phyloP scores from a whole-genome alignment of 2,797 vertebrate genomes.

The Odontamblyopus rebecca region DNA sequence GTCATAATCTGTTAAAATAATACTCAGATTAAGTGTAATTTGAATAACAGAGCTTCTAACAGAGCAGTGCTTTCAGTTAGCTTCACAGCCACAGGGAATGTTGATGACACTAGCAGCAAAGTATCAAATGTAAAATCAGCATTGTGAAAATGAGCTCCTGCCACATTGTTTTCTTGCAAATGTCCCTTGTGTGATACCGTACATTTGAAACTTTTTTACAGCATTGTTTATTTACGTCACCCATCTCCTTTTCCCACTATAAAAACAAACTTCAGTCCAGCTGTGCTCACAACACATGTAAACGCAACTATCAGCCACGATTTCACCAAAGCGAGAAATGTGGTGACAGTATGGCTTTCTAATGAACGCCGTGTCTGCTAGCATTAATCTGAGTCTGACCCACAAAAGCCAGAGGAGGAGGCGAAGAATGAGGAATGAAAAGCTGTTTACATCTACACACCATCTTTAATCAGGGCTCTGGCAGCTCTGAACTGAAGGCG shows the following conservation, averaged over 20 bases:
- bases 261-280: neutral
- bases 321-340: constrained; percentile 14
- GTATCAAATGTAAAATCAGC: neutral
- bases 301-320: constrained; percentile 4
- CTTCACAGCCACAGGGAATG: too few species aligned
- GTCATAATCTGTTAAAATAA: too few species aligned
- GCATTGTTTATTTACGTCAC: neutral
- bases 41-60: too few species aligned
- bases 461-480: constrained; percentile 45
- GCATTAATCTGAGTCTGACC: constrained; percentile 41
- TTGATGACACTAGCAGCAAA: too few species aligned
- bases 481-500: constrained; percentile 22
- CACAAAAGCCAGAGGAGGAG: constrained; percentile 1
- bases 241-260: neutral
- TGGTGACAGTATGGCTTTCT: constrained; percentile 28
- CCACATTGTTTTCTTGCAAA: neutral
- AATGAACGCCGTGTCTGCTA: constrained; percentile 36
- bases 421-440: constrained; percentile 37
- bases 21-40: too few species aligned
- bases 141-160: neutral
- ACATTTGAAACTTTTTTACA: neutral
- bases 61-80: too few species aligned
- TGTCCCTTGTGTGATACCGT: neutral
- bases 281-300: constrained; percentile 20
- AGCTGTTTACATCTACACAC: constrained; percentile 34